Evolutionary conservation across 2,888 invertebrate species (phyloP).

Genomic region (Archaeoteleia sp.): DNA sequence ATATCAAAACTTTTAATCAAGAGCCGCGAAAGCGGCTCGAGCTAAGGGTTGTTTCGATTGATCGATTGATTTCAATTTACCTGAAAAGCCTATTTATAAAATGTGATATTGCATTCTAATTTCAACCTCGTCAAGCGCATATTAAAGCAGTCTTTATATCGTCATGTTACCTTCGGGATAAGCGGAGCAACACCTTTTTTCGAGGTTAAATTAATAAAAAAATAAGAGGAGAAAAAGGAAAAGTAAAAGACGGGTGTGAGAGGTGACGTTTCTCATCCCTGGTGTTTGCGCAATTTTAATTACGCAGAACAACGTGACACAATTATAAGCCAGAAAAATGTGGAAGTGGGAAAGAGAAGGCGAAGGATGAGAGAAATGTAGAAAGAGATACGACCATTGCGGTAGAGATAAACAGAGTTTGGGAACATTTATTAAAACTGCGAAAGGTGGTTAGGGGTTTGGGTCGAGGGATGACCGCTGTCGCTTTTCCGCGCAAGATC

Average conservation of each 20-base stretch:
- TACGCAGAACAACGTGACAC: conserved; percentile 35
- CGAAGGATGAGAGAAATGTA: conserved; percentile 2
- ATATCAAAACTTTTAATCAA: no score
- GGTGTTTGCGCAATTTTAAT: conserved; percentile 42
- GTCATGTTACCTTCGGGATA: conserved; percentile 6
- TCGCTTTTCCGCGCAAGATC: conserved; percentile 59
- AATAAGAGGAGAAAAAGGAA: not conserved
- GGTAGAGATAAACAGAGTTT: conserved; percentile 47
- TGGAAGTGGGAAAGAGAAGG: conserved; percentile 19
- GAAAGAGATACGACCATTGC: conserved; percentile 9
- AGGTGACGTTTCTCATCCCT: conserved; percentile 9
- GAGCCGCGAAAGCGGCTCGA: no score
- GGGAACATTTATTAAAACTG: conserved; percentile 59
- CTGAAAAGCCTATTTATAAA: conserved; percentile 1
- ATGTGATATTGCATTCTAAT: not conserved
- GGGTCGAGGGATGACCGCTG: conserved; percentile 48
- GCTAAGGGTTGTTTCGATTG: no score
- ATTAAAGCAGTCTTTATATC: conserved; percentile 18
- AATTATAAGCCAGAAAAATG: conserved; percentile 38
- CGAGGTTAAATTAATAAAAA: conserved; percentile 19
- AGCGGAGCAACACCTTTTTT: conserved; percentile 24
- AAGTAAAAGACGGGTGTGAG: not conserved
- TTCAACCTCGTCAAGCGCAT: conserved; percentile 6
- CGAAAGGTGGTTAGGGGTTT: conserved; percentile 24
- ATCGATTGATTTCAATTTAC: no score